phyloP scores from a whole-genome alignment of 1,140 invertebrate genomes.

The Mylabris phalerata region DNA sequence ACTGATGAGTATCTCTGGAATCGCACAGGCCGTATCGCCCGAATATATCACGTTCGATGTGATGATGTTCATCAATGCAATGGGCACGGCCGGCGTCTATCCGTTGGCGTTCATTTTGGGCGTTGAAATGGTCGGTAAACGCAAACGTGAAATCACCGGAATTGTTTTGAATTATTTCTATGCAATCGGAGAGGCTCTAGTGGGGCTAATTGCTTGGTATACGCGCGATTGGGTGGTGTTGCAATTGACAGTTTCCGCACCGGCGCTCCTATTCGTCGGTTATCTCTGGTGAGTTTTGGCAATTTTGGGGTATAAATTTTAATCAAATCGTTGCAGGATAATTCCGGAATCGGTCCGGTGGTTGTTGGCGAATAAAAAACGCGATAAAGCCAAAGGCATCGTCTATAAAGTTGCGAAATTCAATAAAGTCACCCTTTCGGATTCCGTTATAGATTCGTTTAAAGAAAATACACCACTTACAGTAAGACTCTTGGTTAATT shows the following conservation, averaged over 20 bases:
- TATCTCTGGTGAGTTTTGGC: conserved; percentile 48
- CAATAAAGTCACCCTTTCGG: conserved; percentile 48
- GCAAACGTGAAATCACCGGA: conserved; percentile 56
- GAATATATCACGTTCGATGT: conserved; percentile 49
- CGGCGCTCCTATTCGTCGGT: conserved; percentile 48
- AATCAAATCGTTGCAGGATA: conserved; percentile 39
- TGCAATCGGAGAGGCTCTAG: conserved; percentile 54
- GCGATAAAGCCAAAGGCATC: conserved; percentile 47
- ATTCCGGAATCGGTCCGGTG: conserved; percentile 59
- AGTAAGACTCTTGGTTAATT: background rate
- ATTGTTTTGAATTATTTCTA: conserved; percentile 60
- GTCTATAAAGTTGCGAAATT: conserved; percentile 48
- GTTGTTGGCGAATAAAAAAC: conserved; percentile 49
- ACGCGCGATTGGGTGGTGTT: conserved; percentile 54
- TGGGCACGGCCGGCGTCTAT: conserved; percentile 54
- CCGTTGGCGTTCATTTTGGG: conserved; percentile 57
- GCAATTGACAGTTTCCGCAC: conserved; percentile 51
- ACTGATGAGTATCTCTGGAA: conserved; percentile 50
- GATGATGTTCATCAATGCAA: conserved; percentile 52
- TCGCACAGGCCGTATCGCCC: conserved; percentile 48
- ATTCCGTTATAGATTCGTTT: conserved; percentile 41
- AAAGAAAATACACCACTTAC: conserved; percentile 16
- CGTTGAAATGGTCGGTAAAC: conserved; percentile 58
- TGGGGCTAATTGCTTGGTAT: conserved; percentile 53
- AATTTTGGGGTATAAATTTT: background rate